These are phyloP conservation scores for Leucosticte australis DNA, from an alignment of 2,113 vertebrate genomes.

Conservation along the genomic window DNA sequence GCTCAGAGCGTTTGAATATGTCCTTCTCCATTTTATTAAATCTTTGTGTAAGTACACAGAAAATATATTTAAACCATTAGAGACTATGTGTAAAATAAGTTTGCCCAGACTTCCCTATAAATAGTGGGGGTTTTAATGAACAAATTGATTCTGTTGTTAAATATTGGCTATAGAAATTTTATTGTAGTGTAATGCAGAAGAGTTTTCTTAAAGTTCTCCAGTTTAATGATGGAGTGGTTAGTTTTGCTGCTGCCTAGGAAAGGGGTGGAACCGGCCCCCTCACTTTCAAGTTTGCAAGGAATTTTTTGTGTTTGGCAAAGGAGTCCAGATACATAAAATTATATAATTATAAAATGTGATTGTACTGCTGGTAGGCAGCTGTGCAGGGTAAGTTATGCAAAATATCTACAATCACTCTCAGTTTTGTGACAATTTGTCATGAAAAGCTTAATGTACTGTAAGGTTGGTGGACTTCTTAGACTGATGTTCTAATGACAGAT, in stretches of 20 bases:
- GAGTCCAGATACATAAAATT: not conserved
- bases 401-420: not conserved
- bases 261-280: not conserved
- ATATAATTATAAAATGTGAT: not conserved
- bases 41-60: not conserved
- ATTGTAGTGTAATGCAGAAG: not conserved
- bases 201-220: not conserved
- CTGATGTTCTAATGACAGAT: not conserved
- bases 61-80: not conserved
- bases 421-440: not conserved
- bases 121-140: not conserved
- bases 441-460: not conserved
- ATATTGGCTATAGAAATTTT: not conserved
- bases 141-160: not conserved
- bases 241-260: not conserved
- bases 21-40: not conserved
- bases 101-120: not conserved
- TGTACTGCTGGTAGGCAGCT: not conserved
- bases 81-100: not conserved
- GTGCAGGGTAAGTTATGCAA: not conserved
- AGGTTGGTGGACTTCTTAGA: not conserved
- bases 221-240: not conserved
- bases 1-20: not conserved
- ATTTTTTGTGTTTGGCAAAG: not conserved
- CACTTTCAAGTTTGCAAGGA: not conserved